Percentiles rank a stretch among this genome's conserved stretches.
Conservation (phyloP, 2,113 vertebrate species). For the Harpagus bidentatus region DNA sequence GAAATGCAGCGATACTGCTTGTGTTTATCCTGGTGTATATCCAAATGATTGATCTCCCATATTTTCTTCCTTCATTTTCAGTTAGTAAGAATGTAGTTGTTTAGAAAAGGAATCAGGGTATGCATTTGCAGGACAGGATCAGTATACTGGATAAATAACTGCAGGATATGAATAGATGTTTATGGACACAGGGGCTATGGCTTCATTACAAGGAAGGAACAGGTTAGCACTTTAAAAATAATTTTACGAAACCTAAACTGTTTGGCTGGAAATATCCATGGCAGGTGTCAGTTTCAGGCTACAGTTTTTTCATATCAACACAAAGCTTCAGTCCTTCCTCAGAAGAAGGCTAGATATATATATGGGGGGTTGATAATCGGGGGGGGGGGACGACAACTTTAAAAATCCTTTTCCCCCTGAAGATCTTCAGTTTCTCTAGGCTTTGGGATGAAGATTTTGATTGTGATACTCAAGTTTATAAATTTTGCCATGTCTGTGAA, state of each 20-base stretch:
- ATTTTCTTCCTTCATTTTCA: neutral
- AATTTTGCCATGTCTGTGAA: neutral
- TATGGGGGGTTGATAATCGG: neutral
- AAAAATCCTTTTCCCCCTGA: neutral
- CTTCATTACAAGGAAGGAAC: neutral
- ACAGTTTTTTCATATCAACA: neutral
- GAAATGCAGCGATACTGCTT: neutral
- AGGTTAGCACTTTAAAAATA: neutral
- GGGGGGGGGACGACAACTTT: fast-evolving
- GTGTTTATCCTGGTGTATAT: neutral
- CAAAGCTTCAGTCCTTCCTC: neutral
- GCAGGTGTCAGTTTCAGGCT: neutral
- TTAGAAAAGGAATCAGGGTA: neutral
- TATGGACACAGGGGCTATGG: neutral
- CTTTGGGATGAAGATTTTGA: neutral
- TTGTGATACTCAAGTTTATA: neutral
- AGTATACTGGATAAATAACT: neutral
- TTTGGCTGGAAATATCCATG: neutral
- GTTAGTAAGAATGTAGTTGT: neutral
- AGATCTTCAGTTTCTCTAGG: neutral
- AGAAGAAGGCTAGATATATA: neutral
- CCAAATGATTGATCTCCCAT: neutral
- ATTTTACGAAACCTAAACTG: neutral
- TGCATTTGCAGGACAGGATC: neutral
- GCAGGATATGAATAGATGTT: neutral